These are phyloP conservation scores for Trichonephila clavipes DNA, from an alignment of 1,140 invertebrate species.

Conservation along the genomic window DNA sequence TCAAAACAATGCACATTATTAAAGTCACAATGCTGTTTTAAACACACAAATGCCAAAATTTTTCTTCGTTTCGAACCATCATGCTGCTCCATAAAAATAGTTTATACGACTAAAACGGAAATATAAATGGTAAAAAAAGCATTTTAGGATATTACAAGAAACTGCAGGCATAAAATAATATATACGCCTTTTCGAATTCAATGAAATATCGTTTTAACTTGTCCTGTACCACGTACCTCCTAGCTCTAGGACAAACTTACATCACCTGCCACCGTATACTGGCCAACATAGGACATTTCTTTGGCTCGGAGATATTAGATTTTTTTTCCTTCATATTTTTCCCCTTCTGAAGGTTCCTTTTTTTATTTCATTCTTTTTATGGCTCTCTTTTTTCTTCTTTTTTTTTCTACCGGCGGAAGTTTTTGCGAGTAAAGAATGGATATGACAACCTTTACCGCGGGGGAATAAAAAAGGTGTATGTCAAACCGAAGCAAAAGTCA, in stretches of 20 bases:
- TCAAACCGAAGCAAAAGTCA: slow-evolving; percentile 47
- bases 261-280: slow-evolving; percentile 22
- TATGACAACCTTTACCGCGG: slow-evolving; percentile 53
- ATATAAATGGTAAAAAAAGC: slow-evolving; percentile 41
- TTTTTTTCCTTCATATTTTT: slow-evolving; percentile 18
- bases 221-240: slow-evolving; percentile 27
- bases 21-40: neutral
- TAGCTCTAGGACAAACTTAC: slow-evolving; percentile 39
- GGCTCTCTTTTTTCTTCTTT: slow-evolving; percentile 25
- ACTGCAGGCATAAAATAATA: slow-evolving; percentile 48
- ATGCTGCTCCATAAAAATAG: slow-evolving; percentile 15
- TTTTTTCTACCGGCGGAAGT: slow-evolving; percentile 18
- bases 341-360: slow-evolving; percentile 2
- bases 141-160: slow-evolving; percentile 48
- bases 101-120: slow-evolving; percentile 36
- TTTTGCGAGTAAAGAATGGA: slow-evolving; percentile 63
- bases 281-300: slow-evolving; percentile 24
- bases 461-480: slow-evolving; percentile 51
- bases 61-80: neutral
- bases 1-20: neutral
- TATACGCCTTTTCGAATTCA: slow-evolving; percentile 46
- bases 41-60: neutral
- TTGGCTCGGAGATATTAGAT: slow-evolving; percentile 54
- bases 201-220: slow-evolving; percentile 58
- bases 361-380: slow-evolving; percentile 28